Evolutionary conservation across 2,888 invertebrate species (phyloP).

Genomic region (Emmelina monodactyla): DNA sequence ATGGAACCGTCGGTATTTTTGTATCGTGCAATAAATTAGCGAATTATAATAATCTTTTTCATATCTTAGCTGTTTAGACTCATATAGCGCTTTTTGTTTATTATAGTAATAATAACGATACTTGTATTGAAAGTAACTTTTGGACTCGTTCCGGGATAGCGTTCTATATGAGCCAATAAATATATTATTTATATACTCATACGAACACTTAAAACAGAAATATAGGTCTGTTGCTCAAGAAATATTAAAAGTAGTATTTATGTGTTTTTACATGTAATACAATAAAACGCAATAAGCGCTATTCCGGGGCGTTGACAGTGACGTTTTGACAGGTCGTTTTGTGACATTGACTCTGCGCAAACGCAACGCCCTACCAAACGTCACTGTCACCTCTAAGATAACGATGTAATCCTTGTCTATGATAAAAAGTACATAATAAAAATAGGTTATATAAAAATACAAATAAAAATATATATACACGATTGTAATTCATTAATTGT

Average conservation of each 20-base stretch:
- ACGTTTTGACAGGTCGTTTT: too few relatives aligned
- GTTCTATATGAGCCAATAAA: too few relatives aligned
- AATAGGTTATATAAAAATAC: conserved; percentile 51
- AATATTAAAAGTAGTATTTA: too few relatives aligned
- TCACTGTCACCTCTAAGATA: conserved; percentile 31
- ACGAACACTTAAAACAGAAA: too few relatives aligned
- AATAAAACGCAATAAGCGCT: too few relatives aligned
- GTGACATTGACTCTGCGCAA: not conserved
- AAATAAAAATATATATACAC: conserved; percentile 67
- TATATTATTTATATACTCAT: too few relatives aligned
- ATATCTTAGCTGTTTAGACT: conserved; percentile 57
- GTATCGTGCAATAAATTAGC: conserved; percentile 58
- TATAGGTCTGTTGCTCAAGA: too few relatives aligned
- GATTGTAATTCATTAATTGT: conserved; percentile 55
- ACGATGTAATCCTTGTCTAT: conserved; percentile 61
- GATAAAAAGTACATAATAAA: conserved; percentile 60
- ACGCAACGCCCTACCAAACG: not conserved
- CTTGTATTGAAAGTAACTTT: too few relatives aligned
- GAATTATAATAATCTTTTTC: conserved; percentile 45
- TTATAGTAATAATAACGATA: too few relatives aligned
- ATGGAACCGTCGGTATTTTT: conserved; percentile 45
- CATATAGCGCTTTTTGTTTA: conserved; percentile 51
- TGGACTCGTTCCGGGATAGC: too few relatives aligned
- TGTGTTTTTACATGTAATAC: too few relatives aligned
- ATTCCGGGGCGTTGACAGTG: too few relatives aligned